phyloP scores from a whole-genome alignment of 2,888 invertebrate genomes.

The Sicus ferrugineus region DNA sequence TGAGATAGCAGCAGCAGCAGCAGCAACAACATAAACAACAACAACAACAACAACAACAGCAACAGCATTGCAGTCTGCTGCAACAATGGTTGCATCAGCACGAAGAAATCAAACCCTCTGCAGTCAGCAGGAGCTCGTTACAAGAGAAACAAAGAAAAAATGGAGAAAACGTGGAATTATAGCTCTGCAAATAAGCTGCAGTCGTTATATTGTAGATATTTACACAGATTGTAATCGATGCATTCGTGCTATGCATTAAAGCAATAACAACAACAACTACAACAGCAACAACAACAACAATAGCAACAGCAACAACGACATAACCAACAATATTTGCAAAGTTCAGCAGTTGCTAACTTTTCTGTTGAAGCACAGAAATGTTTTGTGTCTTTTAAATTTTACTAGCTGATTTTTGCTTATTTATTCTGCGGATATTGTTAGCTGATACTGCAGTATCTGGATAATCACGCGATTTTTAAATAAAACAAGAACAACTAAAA shows the following conservation, averaged over 20 bases:
- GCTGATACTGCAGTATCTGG: not conserved
- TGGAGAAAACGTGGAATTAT: no score
- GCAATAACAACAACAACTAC: not conserved
- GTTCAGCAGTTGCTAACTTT: not conserved
- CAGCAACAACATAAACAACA: no score
- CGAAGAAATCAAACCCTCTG: no score
- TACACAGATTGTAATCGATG: slow-evolving; percentile 9
- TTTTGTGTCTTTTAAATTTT: not conserved
- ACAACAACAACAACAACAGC: no score
- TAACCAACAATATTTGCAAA: not conserved
- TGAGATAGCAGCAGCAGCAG: no score
- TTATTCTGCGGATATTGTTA: not conserved
- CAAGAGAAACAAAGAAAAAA: no score
- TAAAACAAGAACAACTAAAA: not conserved
- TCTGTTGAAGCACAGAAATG: not conserved
- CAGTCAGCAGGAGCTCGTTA: no score
- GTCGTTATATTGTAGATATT: not conserved
- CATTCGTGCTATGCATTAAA: slow-evolving; percentile 4
- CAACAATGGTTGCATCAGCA: no score
- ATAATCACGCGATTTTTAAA: not conserved
- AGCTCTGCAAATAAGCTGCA: slow-evolving; percentile 2
- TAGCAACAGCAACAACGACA: not conserved
- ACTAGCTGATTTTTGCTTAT: not conserved
- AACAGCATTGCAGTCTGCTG: no score
- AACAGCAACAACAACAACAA: not conserved